These are phyloP conservation scores for Pelecanoides urinatrix DNA, from an alignment of 2,113 vertebrate genomes.

Conservation along the genomic window DNA sequence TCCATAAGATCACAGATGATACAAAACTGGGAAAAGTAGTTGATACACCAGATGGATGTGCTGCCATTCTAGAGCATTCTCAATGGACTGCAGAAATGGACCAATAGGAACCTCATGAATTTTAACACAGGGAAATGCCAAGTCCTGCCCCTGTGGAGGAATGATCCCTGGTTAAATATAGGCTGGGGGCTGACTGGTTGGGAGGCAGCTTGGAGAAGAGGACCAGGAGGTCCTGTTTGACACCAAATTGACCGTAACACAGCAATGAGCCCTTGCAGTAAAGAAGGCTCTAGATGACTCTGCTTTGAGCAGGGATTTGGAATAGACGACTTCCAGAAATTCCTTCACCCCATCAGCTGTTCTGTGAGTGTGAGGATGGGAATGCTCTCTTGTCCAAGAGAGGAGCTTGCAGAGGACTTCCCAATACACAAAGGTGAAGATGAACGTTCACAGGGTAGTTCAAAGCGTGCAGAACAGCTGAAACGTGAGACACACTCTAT, in stretches of 20 bases:
- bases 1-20: neutral
- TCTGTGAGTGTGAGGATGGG: neutral
- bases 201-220: neutral
- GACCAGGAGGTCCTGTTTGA: neutral
- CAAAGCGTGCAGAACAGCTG: neutral
- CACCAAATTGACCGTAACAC: neutral
- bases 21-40: neutral
- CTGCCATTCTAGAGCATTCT: neutral
- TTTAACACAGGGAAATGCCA: neutral
- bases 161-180: neutral
- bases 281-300: neutral
- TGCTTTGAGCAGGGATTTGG: neutral
- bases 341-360: neutral
- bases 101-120: neutral
- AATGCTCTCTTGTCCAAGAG: neutral
- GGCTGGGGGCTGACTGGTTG: neutral
- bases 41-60: neutral
- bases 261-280: neutral
- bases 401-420: neutral
- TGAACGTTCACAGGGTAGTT: neutral
- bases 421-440: neutral
- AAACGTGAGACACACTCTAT: neutral
- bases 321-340: neutral
- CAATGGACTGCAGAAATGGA: neutral
- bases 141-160: neutral